Evolutionary conservation across 2,113 vertebrate genomes (phyloP), one percentile per base, ranked within the genome.

Genomic region (Maccullochella peelii): DNA sequence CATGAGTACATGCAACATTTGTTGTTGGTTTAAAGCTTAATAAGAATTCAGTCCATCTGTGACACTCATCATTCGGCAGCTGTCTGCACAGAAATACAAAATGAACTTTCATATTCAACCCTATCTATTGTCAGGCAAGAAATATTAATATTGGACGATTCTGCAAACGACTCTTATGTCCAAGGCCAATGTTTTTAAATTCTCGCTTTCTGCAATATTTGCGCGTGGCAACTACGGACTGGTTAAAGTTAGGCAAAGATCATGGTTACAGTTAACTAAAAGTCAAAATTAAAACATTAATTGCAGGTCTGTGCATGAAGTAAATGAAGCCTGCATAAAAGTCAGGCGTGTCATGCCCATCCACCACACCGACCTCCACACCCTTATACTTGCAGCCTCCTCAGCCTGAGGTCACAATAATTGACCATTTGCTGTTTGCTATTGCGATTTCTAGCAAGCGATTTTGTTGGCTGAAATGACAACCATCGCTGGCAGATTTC

Each of bases 401-500:
- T 54, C 27, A 70, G 57, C 47, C 40, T 25, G 38, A 25, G 40
- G 14, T 30, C 52, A 67, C 27, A 78, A 40, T 83, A 83, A 71
- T 23, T 82, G 59, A 79, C 66, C 21, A 50, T 82, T 77, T 78
- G 21, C 55, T n/a, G 57, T 82, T 77, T 78, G 21, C 55, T n/a
- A 40, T 25, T 44, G 40, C 1, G 23, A 44, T 66, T 44, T 66
- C 40, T 25, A 44, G 21, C 62, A 2, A 1, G 40, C 40, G 12
- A 27, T 42, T 65, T 65, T n/a, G 38, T 65, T n/a, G 62, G 36
- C 12, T 15, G 21, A 65, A 47, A 47, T 33, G 3, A 33, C 33
- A 33, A 3, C 33, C 33, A 33, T 33, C 33, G 33, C 33, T 33
- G 33, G 33, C 33, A 2, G 3, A 33, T 33, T 33, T 33, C 30